Percentiles rank a stretch among this genome's conserved stretches.
These are phyloP conservation scores for Pongo abelii DNA, from an alignment of 2,113 vertebrate species.

Conservation along the genomic window DNA sequence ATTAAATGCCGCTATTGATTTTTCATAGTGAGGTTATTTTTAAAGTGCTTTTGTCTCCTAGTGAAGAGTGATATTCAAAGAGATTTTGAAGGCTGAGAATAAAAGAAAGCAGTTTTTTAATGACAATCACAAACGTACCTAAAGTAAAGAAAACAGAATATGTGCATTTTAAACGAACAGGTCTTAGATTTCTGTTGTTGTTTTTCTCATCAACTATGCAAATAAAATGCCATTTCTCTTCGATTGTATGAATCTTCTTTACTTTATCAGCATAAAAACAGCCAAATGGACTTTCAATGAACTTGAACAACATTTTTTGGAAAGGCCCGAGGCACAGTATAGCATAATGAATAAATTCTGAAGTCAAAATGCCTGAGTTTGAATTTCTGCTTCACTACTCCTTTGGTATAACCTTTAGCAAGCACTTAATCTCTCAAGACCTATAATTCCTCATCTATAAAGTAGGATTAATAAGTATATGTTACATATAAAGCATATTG, in stretches of 20 bases:
- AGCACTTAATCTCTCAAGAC: not conserved
- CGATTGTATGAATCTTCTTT: slow-evolving; percentile 65
- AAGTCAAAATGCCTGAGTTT: not conserved
- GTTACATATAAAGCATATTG: not conserved
- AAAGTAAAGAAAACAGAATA: slow-evolving; percentile 50
- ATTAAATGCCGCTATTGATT: slow-evolving; percentile 22
- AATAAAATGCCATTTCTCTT: slow-evolving; percentile 65
- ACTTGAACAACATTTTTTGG: not conserved
- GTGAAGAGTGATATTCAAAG: slow-evolving; percentile 14
- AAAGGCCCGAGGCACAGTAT: not conserved
- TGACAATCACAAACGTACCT: slow-evolving; percentile 54
- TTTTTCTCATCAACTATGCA: slow-evolving; percentile 67
- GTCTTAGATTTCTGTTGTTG: not conserved
- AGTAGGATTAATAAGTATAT: not conserved
- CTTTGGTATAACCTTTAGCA: not conserved
- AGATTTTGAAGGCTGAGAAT: not conserved
- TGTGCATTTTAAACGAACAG: slow-evolving; percentile 72
- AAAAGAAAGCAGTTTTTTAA: not conserved
- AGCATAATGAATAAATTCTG: not conserved
- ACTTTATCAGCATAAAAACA: slow-evolving; percentile 64
- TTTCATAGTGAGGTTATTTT: slow-evolving; percentile 14
- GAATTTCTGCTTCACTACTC: not conserved
- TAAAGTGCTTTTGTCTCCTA: not conserved
- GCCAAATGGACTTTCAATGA: slow-evolving; percentile 54
- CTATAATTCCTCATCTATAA: not conserved